Conservation (phyloP, 2,888 invertebrate species). For the Seira sanloemensis region DNA sequence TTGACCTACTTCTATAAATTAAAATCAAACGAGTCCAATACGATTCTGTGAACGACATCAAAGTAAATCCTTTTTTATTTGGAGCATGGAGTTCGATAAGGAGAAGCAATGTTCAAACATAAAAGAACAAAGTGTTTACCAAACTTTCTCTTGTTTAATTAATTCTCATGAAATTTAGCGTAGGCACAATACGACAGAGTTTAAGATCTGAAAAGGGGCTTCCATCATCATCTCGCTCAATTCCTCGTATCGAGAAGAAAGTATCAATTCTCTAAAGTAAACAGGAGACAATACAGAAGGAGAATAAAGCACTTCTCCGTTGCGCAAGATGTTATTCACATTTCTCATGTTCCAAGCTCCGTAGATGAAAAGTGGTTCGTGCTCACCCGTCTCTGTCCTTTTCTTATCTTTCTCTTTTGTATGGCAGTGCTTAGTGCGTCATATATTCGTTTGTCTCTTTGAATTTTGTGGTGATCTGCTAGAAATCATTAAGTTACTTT, state of each 20-base stretch:
- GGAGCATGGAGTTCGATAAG: no score
- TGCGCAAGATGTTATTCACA: not conserved
- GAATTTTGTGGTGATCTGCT: not conserved
- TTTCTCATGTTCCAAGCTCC: not conserved
- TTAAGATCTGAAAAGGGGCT: no score
- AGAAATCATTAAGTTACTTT: not conserved
- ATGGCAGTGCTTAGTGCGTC: not conserved
- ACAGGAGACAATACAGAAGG: no score
- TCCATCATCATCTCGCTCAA: no score
- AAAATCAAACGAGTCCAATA: no score
- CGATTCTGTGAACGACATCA: no score
- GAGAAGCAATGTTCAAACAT: not conserved
- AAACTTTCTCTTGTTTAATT: conserved; percentile 32
- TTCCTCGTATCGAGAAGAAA: no score
- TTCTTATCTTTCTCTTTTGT: not conserved
- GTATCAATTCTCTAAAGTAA: no score
- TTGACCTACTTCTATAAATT: no score
- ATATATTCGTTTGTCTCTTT: not conserved
- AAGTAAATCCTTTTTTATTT: no score
- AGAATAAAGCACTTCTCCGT: not conserved
- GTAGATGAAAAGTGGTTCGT: not conserved
- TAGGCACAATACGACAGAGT: no score
- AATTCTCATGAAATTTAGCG: no score
- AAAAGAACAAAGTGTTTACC: conserved; percentile 1
- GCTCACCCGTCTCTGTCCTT: not conserved